Percentiles rank a stretch among this genome's conserved stretches.
These are phyloP conservation scores for Rhingia campestris DNA, from an alignment of 2,888 invertebrate genomes.

Conservation along the genomic window DNA sequence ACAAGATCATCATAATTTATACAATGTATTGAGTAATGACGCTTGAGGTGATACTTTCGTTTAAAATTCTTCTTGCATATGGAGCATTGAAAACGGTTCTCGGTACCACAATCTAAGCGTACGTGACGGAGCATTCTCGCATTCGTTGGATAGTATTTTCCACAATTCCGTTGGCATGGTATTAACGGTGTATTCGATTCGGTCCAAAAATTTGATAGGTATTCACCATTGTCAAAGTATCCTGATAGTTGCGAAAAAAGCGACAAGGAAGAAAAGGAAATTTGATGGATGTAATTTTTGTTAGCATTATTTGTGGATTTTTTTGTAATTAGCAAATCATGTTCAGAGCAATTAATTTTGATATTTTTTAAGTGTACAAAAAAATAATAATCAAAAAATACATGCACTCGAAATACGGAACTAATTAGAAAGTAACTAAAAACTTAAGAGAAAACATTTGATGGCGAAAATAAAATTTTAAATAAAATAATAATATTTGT, in stretches of 20 bases:
- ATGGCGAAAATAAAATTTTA: slow-evolving; percentile 39
- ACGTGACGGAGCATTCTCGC: slow-evolving; percentile 78
- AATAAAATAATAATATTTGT: slow-evolving; percentile 28
- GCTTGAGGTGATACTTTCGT: slow-evolving; percentile 80
- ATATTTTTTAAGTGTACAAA: not conserved
- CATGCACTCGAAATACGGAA: slow-evolving; percentile 24
- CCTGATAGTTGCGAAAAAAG: slow-evolving; percentile 28
- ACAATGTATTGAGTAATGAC: slow-evolving; percentile 79
- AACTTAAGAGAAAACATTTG: slow-evolving; percentile 47
- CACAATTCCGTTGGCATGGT: slow-evolving; percentile 82
- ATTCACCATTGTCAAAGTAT: slow-evolving; percentile 39
- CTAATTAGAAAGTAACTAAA: not conserved
- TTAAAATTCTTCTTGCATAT: slow-evolving; percentile 79
- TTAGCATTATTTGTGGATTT: not conserved
- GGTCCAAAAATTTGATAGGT: slow-evolving; percentile 53
- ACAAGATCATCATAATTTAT: slow-evolving; percentile 76
- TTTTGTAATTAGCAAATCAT: not conserved
- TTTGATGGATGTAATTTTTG: slow-evolving; percentile 22
- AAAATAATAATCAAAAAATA: not conserved
- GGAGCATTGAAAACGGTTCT: slow-evolving; percentile 79
- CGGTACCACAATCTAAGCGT: slow-evolving; percentile 78
- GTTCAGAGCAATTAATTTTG: no score
- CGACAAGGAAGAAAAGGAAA: slow-evolving; percentile 57
- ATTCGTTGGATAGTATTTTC: slow-evolving; percentile 81
- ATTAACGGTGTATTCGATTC: slow-evolving; percentile 69